Conservation (phyloP, 2,113 vertebrate species). For the Leptodactylus fuscus region DNA sequence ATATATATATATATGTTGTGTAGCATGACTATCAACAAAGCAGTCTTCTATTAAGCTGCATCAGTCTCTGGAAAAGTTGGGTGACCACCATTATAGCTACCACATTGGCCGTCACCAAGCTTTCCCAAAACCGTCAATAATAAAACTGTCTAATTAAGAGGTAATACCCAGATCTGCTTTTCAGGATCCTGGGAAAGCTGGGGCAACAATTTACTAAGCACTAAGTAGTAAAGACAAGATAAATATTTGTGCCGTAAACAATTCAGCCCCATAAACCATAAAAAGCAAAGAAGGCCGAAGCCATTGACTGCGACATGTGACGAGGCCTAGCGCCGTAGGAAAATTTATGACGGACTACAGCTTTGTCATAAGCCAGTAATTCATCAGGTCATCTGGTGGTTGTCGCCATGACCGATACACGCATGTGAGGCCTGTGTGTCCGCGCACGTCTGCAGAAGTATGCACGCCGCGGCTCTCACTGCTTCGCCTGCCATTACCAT, state of each 20-base stretch:
- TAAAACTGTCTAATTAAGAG: too few species aligned
- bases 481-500: neutral
- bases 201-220: too few species aligned
- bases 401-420: neutral
- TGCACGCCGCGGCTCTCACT: neutral
- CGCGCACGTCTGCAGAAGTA: neutral
- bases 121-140: too few species aligned
- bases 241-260: too few species aligned
- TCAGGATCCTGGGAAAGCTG: too few species aligned
- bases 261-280: neutral
- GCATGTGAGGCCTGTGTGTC: neutral
- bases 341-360: constrained; percentile 8
- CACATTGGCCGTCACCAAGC: neutral
- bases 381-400: neutral
- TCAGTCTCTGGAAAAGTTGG: too few species aligned
- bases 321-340: neutral
- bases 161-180: too few species aligned
- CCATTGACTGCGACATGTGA: neutral
- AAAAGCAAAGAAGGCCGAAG: neutral
- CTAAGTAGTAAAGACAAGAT: too few species aligned
- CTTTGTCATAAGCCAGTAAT: neutral
- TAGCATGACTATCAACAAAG: too few species aligned
- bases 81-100: too few species aligned
- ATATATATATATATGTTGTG: too few species aligned
- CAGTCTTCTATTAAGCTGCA: too few species aligned